Percentiles rank a stretch among this genome's conserved stretches.
Evolutionary conservation across 2,888 invertebrate genomes (phyloP).

Genomic region (Uropetala carovei): DNA sequence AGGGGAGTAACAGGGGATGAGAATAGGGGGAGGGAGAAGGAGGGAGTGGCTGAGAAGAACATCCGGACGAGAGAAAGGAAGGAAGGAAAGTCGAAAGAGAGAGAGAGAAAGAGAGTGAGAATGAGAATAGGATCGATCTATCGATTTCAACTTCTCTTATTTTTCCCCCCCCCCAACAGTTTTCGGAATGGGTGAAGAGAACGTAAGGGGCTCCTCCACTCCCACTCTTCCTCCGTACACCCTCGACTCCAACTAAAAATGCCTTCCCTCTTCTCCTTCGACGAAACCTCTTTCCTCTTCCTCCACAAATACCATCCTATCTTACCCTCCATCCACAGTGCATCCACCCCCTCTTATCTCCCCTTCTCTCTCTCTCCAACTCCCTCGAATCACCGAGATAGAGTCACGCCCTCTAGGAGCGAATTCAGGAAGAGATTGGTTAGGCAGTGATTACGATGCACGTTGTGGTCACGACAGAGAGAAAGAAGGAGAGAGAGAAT

Average conservation of each 20-base stretch:
- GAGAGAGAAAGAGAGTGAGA: background rate
- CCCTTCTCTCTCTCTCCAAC: background rate
- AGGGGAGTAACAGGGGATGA: background rate
- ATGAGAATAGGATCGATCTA: conserved; percentile 56
- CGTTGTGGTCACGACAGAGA: background rate
- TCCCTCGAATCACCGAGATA: background rate
- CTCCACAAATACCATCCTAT: background rate
- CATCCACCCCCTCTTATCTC: background rate
- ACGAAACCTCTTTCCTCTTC: background rate
- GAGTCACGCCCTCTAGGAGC: conserved; percentile 20
- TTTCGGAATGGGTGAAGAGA: background rate
- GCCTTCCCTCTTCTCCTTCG: background rate
- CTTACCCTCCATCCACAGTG: background rate
- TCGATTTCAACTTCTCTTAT: conserved; percentile 42
- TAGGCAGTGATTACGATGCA: background rate
- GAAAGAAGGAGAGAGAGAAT: background rate
- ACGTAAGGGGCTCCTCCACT: background rate
- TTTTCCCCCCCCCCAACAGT: conserved; percentile 10
- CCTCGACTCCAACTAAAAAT: background rate
- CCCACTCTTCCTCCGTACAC: background rate
- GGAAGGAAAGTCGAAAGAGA: background rate
- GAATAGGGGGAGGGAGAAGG: background rate
- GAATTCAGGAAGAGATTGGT: conserved; percentile 30
- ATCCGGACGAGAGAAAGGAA: background rate
- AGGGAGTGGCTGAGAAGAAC: background rate